phyloP scores from a whole-genome alignment of 2,797 vertebrate genomes.

The Microhierax caerulescens region DNA sequence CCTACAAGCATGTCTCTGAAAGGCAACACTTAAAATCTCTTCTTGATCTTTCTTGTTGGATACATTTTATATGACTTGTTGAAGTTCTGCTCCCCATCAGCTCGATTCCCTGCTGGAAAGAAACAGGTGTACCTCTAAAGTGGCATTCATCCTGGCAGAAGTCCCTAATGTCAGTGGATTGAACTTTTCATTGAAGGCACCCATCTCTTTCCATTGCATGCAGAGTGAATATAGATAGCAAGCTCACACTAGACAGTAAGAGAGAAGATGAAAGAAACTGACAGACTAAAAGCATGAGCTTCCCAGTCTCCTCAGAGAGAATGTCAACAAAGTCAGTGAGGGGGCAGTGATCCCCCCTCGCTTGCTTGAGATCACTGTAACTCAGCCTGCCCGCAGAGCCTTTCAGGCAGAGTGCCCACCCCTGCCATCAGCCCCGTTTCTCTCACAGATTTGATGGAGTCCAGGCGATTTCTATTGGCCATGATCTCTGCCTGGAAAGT shows the following conservation, averaged over 20 bases:
- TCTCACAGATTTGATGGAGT: conserved; percentile 78
- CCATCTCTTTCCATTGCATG: not conserved
- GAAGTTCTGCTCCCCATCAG: not conserved
- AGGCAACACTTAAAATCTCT: not conserved
- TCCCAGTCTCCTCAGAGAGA: not conserved
- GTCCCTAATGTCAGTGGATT: not conserved
- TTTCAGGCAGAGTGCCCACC: not conserved
- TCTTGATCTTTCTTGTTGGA: not conserved
- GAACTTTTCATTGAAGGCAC: not conserved
- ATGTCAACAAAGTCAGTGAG: accelerated
- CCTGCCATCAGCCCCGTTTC: not conserved
- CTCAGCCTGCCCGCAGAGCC: not conserved
- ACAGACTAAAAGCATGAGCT: not conserved
- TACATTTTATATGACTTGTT: not conserved
- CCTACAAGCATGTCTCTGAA: not conserved
- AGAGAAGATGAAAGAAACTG: not conserved
- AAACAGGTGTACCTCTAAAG: not conserved
- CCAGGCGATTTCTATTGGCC: conserved; percentile 76
- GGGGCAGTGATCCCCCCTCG: not conserved
- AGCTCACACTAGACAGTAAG: not conserved
- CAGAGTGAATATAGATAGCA: not conserved
- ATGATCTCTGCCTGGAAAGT: conserved; percentile 86
- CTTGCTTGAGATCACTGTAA: not conserved
- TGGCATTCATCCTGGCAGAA: not conserved
- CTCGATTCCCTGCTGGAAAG: not conserved